Evolutionary conservation across 1,140 invertebrate genomes (phyloP).

Genomic region (Melitaea cinxia): DNA sequence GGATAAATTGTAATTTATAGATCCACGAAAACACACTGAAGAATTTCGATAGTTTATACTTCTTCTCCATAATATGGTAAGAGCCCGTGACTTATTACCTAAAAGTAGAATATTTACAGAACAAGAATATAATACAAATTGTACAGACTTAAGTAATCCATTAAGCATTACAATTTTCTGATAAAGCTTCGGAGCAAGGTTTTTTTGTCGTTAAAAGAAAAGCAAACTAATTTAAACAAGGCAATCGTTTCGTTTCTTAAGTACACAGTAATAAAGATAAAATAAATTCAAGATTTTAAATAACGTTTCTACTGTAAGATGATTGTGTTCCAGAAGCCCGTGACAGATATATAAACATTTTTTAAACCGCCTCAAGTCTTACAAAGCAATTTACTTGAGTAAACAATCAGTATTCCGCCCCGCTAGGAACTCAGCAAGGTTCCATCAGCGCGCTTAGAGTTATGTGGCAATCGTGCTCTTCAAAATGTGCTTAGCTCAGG

Average conservation of each 20-base stretch:
- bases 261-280: slow-evolving; percentile 16
- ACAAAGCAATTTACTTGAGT: slow-evolving; percentile 74
- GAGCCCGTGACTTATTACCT: no score
- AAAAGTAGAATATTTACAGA: no score
- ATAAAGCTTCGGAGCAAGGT: no score
- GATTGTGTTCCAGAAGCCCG: slow-evolving; percentile 43
- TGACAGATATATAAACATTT: slow-evolving; percentile 64
- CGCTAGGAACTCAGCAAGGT: slow-evolving; percentile 36
- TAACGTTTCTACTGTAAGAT: slow-evolving; percentile 45
- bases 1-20: no score
- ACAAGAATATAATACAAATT: no score
- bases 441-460: slow-evolving; percentile 31
- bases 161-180: no score
- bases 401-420: slow-evolving; percentile 62
- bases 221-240: slow-evolving; percentile 25
- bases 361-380: slow-evolving; percentile 64
- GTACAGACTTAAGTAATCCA: no score
- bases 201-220: neutral
- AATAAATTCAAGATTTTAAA: slow-evolving; percentile 30
- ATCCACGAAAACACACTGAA: no score
- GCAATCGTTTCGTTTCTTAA: slow-evolving; percentile 8
- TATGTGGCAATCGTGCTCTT: slow-evolving; percentile 36
- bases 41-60: no score
- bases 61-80: no score
- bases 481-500: slow-evolving; percentile 31